A percentile compares a stretch with the other conserved stretches of the same genome.
phyloP scores from a whole-genome alignment of 2,797 vertebrate species.

The Antennarius maculatus region DNA sequence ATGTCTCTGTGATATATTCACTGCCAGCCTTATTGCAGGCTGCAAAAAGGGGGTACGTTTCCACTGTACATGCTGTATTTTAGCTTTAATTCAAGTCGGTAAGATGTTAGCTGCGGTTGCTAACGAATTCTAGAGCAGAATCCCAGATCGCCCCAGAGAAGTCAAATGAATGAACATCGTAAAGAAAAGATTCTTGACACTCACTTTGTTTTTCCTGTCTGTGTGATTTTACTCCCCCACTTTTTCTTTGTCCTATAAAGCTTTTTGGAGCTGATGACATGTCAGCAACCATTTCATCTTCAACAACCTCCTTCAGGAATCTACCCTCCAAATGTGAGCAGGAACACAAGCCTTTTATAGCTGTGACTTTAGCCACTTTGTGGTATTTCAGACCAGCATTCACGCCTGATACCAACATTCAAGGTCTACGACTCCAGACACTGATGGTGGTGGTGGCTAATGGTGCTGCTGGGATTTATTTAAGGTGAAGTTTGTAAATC shows the following conservation, averaged over 20 bases:
- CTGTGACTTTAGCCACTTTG: background rate
- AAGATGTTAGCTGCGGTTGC: background rate
- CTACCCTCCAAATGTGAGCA: background rate
- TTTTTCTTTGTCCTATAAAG: background rate
- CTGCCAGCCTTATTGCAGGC: constrained; percentile 3
- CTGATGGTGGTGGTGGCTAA: too few relatives aligned
- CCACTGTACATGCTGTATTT: background rate
- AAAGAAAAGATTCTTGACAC: background rate
- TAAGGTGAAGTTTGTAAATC: too few relatives aligned
- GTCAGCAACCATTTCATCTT: background rate
- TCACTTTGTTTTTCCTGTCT: background rate
- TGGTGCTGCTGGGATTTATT: too few relatives aligned
- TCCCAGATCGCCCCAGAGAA: background rate
- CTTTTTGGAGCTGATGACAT: background rate
- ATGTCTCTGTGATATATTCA: constrained; percentile 29
- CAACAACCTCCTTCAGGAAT: background rate
- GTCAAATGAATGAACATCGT: background rate
- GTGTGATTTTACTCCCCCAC: background rate
- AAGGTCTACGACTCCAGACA: background rate
- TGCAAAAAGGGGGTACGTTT: background rate
- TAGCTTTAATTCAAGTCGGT: background rate
- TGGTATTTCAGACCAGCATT: background rate
- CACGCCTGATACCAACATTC: background rate
- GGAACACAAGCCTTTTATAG: background rate
- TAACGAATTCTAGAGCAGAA: background rate